Evolutionary conservation across 2,113 vertebrate species (phyloP).

Genomic region (Neolamprologus modestus): DNA sequence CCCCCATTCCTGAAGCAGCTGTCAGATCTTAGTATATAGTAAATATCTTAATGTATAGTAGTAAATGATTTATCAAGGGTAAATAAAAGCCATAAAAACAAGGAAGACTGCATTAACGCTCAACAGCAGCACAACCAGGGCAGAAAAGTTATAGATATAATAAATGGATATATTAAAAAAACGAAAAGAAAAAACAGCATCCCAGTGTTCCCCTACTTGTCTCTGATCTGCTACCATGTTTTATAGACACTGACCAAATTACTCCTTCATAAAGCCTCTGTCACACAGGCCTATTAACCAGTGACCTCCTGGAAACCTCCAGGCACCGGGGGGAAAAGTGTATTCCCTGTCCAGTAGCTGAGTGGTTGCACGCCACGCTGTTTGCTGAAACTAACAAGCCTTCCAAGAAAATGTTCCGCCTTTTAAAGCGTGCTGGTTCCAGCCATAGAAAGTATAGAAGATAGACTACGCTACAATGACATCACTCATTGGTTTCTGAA

Average conservation of each 20-base stretch:
- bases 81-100: background rate
- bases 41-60: background rate
- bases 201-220: background rate
- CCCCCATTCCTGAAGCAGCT: background rate
- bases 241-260: background rate
- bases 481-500: background rate
- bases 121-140: background rate
- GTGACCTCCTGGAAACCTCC: background rate
- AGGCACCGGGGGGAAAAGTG: fast-evolving
- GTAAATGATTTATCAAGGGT: background rate
- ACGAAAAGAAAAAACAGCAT: background rate
- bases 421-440: background rate
- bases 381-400: background rate
- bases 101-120: background rate
- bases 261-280: background rate
- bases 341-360: background rate
- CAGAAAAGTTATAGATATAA: background rate
- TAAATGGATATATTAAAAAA: background rate
- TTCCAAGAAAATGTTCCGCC: background rate
- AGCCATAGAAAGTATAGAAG: background rate
- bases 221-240: background rate
- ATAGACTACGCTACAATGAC: background rate
- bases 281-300: background rate
- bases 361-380: background rate
- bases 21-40: background rate